Evolutionary conservation across 2,113 vertebrate genomes (phyloP).

Genomic region (Camelus dromedarius): DNA sequence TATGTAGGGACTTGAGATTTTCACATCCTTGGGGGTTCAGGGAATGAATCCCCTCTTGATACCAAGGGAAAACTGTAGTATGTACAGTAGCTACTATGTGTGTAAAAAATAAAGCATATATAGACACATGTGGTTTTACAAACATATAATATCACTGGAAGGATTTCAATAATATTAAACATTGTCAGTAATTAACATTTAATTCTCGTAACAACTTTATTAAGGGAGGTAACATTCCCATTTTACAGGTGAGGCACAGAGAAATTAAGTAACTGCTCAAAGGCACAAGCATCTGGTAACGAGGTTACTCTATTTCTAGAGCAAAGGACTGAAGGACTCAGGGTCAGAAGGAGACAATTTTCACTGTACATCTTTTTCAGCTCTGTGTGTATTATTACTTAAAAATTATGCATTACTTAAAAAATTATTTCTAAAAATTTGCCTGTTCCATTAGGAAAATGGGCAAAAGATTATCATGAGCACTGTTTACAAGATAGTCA

Average conservation of each 20-base stretch:
- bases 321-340: neutral
- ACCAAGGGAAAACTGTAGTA: neutral
- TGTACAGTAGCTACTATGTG: neutral
- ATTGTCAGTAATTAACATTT: conserved; percentile 8
- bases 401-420: neutral
- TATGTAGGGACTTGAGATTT: neutral
- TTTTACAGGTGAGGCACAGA: conserved; percentile 15
- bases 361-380: conserved; percentile 4
- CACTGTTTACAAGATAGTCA: neutral
- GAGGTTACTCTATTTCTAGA: neutral
- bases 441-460: conserved; percentile 1
- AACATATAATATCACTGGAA: neutral
- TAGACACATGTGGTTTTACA: neutral
- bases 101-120: neutral
- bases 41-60: neutral
- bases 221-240: neutral
- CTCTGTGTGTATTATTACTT: neutral
- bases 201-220: neutral
- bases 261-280: conserved; percentile 8
- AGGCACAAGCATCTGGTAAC: neutral
- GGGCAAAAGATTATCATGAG: neutral
- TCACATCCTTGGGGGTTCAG: neutral
- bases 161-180: neutral
- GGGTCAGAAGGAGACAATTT: neutral
- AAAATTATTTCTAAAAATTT: neutral